phyloP scores from a whole-genome alignment of 2,797 vertebrate species.

The Poecilia gillii region DNA sequence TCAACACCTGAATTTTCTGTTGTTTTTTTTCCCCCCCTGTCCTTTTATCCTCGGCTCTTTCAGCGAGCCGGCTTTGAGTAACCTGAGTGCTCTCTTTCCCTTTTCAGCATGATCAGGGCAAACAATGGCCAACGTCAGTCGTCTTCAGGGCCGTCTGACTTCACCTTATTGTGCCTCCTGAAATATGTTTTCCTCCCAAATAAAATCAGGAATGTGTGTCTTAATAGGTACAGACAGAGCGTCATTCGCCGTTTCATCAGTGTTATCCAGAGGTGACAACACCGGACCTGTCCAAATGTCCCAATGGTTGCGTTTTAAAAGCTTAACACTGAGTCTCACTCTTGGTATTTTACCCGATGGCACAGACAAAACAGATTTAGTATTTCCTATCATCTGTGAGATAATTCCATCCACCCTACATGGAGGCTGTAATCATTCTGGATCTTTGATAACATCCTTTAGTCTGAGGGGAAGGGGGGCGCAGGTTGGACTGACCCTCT shows the following conservation, averaged over 20 bases:
- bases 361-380: conserved; percentile 36
- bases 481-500: conserved; percentile 56
- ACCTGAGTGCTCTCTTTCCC: conserved; percentile 59
- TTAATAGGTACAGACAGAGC: conserved; percentile 61
- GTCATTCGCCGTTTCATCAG: conserved; percentile 24
- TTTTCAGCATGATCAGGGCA: conserved; percentile 66
- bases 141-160: conserved; percentile 45
- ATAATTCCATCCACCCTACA: conserved; percentile 48
- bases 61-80: conserved; percentile 55
- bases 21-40: conserved; percentile 27
- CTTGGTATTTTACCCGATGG: conserved; percentile 14
- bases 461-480: conserved; percentile 62
- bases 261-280: conserved; percentile 25
- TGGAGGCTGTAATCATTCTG: conserved; percentile 57
- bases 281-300: conserved; percentile 31
- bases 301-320: conserved; percentile 27
- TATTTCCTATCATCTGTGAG: conserved; percentile 68
- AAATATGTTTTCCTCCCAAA: conserved; percentile 48
- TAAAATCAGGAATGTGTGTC: conserved; percentile 38
- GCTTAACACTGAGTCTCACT: conserved; percentile 19
- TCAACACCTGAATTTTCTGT: conserved; percentile 41
- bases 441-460: conserved; percentile 78
- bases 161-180: conserved; percentile 37
- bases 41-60: conserved; percentile 67
- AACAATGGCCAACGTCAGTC: conserved; percentile 62